Conservation (phyloP, 2,797 vertebrate genomes). For the Alca torda region DNA sequence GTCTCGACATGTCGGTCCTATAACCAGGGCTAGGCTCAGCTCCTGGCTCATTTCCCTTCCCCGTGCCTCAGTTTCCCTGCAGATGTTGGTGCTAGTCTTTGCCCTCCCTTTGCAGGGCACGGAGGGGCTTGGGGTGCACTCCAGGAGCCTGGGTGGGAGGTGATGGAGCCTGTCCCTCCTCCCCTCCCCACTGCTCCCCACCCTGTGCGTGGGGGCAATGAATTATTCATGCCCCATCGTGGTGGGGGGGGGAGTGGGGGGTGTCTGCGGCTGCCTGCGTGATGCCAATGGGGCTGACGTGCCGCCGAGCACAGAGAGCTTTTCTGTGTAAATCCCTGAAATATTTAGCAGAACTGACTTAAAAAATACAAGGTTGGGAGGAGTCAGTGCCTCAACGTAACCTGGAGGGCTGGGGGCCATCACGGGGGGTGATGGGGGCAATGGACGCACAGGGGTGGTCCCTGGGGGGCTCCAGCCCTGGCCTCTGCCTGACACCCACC, state of each 20-base stretch:
- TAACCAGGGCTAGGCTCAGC: background rate
- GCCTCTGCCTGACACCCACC: fast-evolving
- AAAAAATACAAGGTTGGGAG: background rate
- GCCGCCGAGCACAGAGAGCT: background rate
- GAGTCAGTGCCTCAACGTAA: background rate
- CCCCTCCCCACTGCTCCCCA: fast-evolving
- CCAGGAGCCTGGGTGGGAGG: background rate
- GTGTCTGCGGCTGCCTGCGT: background rate
- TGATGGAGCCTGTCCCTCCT: background rate
- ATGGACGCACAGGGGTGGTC: background rate
- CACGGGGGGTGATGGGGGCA: fast-evolving
- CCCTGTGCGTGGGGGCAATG: background rate
- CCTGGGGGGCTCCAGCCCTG: background rate
- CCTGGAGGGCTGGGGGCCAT: background rate
- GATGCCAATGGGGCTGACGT: background rate
- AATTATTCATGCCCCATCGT: conserved; percentile 23
- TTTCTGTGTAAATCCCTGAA: conserved; percentile 68
- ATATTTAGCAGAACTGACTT: conserved; percentile 63
- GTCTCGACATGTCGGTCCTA: fast-evolving
- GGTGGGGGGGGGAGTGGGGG: no score
- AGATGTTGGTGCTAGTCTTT: background rate
- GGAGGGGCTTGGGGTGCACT: background rate
- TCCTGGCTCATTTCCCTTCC: background rate
- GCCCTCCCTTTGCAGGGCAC: background rate
- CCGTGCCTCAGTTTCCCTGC: background rate